phyloP scores from a whole-genome alignment of 2,888 invertebrate species.

The Cataglyphis livida region DNA sequence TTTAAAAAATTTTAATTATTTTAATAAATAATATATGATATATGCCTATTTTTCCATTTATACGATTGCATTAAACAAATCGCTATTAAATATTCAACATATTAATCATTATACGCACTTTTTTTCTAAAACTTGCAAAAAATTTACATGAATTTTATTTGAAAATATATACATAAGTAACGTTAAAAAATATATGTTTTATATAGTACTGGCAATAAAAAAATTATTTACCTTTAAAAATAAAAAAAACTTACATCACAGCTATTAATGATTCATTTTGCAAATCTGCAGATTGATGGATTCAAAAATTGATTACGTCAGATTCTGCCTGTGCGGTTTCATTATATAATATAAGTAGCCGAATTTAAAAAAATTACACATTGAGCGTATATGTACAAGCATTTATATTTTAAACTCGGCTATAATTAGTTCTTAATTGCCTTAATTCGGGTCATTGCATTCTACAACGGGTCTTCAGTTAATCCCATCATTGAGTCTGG shows the following conservation, averaged over 20 bases:
- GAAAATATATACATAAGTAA: background rate
- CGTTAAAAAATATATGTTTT: background rate
- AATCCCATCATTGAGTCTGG: conserved; percentile 49
- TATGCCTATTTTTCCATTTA: background rate
- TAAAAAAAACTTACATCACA: background rate
- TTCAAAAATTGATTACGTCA: background rate
- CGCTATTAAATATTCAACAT: conserved; percentile 1
- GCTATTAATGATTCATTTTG: background rate
- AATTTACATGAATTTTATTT: background rate
- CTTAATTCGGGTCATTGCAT: conserved; percentile 72
- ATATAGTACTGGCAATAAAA: background rate
- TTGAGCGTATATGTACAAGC: conserved; percentile 20
- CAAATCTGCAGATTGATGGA: background rate
- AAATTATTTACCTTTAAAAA: background rate
- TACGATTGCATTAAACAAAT: background rate
- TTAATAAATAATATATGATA: background rate
- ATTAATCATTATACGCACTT: background rate
- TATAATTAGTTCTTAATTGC: conserved; percentile 76
- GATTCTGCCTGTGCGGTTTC: background rate
- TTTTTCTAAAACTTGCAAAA: background rate
- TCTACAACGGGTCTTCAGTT: conserved; percentile 38
- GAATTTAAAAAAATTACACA: conserved; percentile 23
- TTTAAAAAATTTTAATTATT: background rate
- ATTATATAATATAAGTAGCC: background rate
- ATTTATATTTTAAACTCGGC: conserved; percentile 63